phyloP scores from a whole-genome alignment of 2,797 vertebrate genomes.

The Coendou prehensilis region DNA sequence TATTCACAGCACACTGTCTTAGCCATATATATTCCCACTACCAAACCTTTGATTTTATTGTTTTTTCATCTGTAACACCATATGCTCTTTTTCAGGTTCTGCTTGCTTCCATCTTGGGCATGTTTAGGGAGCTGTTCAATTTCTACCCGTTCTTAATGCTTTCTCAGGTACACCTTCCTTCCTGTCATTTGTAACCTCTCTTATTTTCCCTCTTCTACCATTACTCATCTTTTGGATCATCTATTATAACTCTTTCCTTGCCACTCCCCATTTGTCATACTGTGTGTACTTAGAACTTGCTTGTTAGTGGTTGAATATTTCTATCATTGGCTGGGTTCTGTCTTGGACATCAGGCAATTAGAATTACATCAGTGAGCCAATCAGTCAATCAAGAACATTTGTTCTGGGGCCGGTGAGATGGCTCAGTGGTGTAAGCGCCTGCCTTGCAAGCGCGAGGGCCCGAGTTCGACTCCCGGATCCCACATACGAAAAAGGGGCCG shows the following conservation, averaged over 20 bases:
- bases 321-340: background rate
- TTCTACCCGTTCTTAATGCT: background rate
- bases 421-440: no score
- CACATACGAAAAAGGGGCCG: no score
- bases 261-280: background rate
- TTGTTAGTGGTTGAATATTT: background rate
- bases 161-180: background rate
- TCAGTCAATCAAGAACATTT: conserved; percentile 40
- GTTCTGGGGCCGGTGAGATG: no score
- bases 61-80: background rate
- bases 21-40: background rate
- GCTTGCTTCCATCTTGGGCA: background rate
- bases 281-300: background rate
- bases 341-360: background rate
- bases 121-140: conserved; percentile 18
- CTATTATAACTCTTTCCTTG: background rate
- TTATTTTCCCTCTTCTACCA: background rate
- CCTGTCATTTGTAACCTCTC: background rate
- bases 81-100: background rate
- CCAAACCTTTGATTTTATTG: background rate
- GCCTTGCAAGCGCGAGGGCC: no score
- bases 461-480: no score
- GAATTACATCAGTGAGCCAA: background rate
- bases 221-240: background rate
- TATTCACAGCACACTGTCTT: background rate